phyloP scores from a whole-genome alignment of 2,888 invertebrate species.

The Drosophila lacicola region DNA sequence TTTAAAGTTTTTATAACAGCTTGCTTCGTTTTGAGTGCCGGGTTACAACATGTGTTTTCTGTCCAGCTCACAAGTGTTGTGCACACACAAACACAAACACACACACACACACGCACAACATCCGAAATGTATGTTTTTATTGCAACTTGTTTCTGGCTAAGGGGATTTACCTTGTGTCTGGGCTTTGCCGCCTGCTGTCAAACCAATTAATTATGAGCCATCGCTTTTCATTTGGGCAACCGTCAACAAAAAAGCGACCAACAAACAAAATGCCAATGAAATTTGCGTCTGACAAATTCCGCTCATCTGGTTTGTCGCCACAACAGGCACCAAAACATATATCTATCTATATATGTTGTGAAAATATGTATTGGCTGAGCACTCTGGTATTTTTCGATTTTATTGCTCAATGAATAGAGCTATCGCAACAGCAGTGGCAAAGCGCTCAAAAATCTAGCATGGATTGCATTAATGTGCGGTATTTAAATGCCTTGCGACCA shows the following conservation, averaged over 20 bases:
- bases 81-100: constrained; percentile 1
- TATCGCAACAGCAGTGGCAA: constrained; percentile 1
- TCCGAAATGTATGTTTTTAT: neutral
- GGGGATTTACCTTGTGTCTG: constrained; percentile 7
- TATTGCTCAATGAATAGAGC: constrained; percentile 67
- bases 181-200: constrained; percentile 28
- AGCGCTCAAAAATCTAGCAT: constrained; percentile 38
- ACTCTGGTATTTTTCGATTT: constrained; percentile 66
- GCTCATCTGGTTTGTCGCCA: constrained; percentile 33
- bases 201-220: constrained; percentile 60
- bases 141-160: constrained; percentile 35
- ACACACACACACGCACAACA: constrained; percentile 1
- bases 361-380: constrained; percentile 12
- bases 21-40: constrained; percentile 53
- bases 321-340: constrained; percentile 27
- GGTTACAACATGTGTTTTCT: constrained; percentile 62
- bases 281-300: constrained; percentile 49
- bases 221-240: constrained; percentile 31
- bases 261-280: constrained; percentile 38
- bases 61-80: constrained; percentile 19
- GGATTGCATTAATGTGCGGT: constrained; percentile 73
- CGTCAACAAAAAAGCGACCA: constrained; percentile 27
- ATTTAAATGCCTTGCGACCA: constrained; percentile 75
- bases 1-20: constrained; percentile 71
- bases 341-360: constrained; percentile 2